Evolutionary conservation across 2,113 vertebrate genomes (phyloP).

Genomic region (Ivindomyrus marchei): DNA sequence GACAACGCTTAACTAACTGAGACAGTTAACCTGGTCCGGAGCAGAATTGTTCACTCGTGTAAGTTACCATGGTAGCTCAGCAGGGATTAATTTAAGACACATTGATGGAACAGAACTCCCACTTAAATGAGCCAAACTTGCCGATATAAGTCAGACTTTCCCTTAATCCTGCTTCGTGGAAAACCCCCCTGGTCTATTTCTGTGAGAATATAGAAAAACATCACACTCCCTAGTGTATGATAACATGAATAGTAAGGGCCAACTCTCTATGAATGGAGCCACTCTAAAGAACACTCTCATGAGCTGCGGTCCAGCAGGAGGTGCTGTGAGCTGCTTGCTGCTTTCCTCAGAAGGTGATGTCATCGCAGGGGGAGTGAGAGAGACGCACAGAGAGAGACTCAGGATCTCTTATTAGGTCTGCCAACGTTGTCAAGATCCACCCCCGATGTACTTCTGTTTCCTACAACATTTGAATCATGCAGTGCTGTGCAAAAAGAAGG

Average conservation of each 20-base stretch:
- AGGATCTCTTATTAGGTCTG: slow-evolving; percentile 13
- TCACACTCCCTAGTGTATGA: neutral
- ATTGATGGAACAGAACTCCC: too few relatives aligned
- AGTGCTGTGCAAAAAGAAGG: slow-evolving; percentile 12
- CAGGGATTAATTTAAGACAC: too few relatives aligned
- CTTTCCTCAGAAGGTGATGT: neutral
- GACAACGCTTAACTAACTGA: too few relatives aligned
- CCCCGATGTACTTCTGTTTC: slow-evolving; percentile 10
- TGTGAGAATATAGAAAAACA: neutral
- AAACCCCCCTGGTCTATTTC: neutral
- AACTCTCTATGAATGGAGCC: neutral
- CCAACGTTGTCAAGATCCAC: slow-evolving; percentile 11
- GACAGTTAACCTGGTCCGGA: too few relatives aligned
- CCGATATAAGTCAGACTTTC: too few relatives aligned
- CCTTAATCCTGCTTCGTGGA: too few relatives aligned
- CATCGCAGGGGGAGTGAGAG: neutral
- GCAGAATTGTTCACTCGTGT: too few relatives aligned
- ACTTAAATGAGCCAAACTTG: too few relatives aligned
- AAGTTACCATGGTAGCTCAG: too few relatives aligned
- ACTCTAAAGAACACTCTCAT: neutral
- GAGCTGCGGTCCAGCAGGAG: neutral
- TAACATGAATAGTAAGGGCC: neutral
- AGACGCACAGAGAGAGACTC: neutral
- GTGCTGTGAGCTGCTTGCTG: neutral
- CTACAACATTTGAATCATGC: slow-evolving; percentile 20